Conservation (phyloP, 1,140 invertebrate genomes). For the Polypedilum vanderplanki region DNA sequence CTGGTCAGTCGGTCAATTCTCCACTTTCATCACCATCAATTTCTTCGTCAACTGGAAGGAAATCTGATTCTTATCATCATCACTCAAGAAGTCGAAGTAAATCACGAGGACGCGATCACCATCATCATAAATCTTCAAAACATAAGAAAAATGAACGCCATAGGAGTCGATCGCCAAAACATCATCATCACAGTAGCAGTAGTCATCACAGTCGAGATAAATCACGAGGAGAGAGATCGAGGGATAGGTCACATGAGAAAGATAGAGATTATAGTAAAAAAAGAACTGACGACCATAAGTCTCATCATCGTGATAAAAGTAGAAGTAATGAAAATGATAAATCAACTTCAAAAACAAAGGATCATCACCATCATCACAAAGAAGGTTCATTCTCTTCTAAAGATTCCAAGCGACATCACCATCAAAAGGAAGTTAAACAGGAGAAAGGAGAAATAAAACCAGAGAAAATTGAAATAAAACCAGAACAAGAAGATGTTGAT, state of each 20-base stretch:
- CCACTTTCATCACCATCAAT: not conserved
- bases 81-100: constrained; percentile 3
- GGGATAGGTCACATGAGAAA: not conserved
- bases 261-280: not conserved
- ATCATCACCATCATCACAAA: not conserved
- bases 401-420: constrained; percentile 30
- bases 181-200: constrained; percentile 33
- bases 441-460: constrained; percentile 31
- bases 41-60: constrained; percentile 1
- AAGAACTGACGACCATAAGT: not conserved
- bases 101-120: not conserved
- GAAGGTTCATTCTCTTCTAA: not conserved
- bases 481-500: constrained; percentile 49
- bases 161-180: constrained; percentile 29
- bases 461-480: constrained; percentile 51
- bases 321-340: constrained; percentile 29
- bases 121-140: constrained; percentile 22
- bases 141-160: constrained; percentile 7
- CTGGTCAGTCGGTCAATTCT: constrained; percentile 31
- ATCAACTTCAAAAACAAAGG: not conserved
- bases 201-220: constrained; percentile 14
- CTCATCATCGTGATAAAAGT: constrained; percentile 32
- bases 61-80: not conserved
- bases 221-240: constrained; percentile 30
- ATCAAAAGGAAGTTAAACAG: constrained; percentile 37